Evolutionary conservation across 2,797 vertebrate genomes (phyloP), one percentile per base, ranked within the genome.

Genomic region (Propithecus deckenii): DNA sequence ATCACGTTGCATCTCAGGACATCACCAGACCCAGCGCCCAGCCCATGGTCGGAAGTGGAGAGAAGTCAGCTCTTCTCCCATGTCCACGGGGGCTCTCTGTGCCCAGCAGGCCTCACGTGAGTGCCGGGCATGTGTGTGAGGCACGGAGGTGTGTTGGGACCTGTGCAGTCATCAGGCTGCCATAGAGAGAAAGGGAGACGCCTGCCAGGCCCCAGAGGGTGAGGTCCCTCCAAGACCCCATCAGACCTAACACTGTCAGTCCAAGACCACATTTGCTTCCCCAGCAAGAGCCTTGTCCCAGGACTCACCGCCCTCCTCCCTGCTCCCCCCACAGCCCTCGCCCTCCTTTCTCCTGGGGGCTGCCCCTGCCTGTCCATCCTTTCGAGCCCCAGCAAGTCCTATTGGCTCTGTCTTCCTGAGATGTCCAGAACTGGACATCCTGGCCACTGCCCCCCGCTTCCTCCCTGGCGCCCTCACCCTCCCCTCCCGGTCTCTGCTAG

Each of bases 161-260:
- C 0, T 0, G 12, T 9, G 89, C 63, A 14, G 63, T 28, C 4
- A 8, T 35, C 72, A 12, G 59, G 71, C 61, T 14, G 71, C 63
- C 32, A 0, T 1, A 11, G 4, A 15, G 84, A 15, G 75, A 32
- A 28, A 32, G 41, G 38, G 4, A 38, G 38, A 1, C 2, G 0
- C 50, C 4, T 13, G 12, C 57, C 8, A 8, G 75, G 69, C 61
- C 69, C 75, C 69, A 5, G 28, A 57, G 7, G 48, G 12, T 18
- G 5, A 2, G 76, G 4, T 12, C 7, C 11, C 25, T 6, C 25
- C 18, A 0, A 0, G 4, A 55, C 15, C 72, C 59, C 9, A 4
- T 69, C 78, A 14, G 85, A 50, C 48, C 7, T 2, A 7, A 30
- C 48, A 59, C 25, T 10, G 7, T 20, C 14, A 0, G 35, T 15